Evolutionary conservation across 35 echinoderm and acorn worm species (phyloP).

Genomic region (Amphiura filiformis): DNA sequence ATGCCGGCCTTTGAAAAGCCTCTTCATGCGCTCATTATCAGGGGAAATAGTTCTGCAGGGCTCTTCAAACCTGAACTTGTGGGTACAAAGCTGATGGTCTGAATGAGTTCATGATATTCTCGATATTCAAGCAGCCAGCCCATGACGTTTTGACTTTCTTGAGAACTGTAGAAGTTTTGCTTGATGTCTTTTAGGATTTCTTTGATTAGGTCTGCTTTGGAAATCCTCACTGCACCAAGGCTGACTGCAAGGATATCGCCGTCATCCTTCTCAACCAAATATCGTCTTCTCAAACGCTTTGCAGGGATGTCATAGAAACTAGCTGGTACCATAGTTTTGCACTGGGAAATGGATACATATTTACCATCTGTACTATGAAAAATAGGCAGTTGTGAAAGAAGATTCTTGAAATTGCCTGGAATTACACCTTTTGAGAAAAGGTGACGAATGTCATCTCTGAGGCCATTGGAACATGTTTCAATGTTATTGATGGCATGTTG

Average conservation of each 20-base stretch:
- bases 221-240: background rate
- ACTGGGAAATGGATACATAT: background rate
- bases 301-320: background rate
- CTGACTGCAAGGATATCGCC: background rate
- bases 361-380: background rate
- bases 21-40: background rate
- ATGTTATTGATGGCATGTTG: background rate
- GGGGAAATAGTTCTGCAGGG: background rate
- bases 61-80: background rate
- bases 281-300: background rate
- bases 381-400: conserved; percentile 4
- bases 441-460: background rate
- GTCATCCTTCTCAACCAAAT: background rate
- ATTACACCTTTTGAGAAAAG: background rate
- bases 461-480: background rate
- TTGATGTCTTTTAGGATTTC: no score
- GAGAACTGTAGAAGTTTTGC: background rate
- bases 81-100: background rate
- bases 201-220: no score
- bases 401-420: background rate
- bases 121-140: conserved; percentile 5
- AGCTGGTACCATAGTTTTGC: background rate
- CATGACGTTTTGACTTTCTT: background rate
- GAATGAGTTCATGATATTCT: background rate
- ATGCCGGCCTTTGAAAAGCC: background rate